Conservation (phyloP, 35 echinoderm and acorn worm genomes). For the Apostichopus japonicus region DNA sequence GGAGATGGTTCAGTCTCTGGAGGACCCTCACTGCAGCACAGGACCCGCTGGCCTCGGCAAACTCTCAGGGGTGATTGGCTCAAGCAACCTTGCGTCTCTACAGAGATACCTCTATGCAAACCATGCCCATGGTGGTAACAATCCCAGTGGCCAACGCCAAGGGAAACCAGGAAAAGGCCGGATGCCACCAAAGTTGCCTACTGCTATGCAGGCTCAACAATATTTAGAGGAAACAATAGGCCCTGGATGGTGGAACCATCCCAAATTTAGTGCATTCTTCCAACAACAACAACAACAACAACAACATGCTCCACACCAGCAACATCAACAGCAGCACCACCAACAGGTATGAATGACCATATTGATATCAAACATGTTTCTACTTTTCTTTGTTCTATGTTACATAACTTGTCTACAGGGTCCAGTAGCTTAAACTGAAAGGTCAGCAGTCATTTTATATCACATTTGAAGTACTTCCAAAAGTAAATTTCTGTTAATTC, state of each 20-base stretch:
- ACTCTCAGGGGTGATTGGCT: slow-evolving; percentile 75
- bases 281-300: slow-evolving; percentile 36
- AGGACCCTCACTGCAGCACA: slow-evolving; percentile 73
- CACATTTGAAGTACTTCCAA: too few species aligned
- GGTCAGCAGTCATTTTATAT: too few species aligned
- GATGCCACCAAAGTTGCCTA: slow-evolving; percentile 57
- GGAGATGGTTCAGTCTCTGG: slow-evolving; percentile 93
- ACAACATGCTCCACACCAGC: background rate
- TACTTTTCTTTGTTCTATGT: too few species aligned
- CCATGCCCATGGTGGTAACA: slow-evolving; percentile 64
- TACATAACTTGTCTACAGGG: too few species aligned
- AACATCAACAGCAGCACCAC: background rate
- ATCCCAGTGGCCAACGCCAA: slow-evolving; percentile 49
- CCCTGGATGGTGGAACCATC: slow-evolving; percentile 75
- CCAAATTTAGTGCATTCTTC: slow-evolving; percentile 74
- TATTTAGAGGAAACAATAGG: slow-evolving; percentile 89
- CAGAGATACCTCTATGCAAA: slow-evolving; percentile 91
- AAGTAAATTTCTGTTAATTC: too few species aligned
- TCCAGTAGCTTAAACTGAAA: too few species aligned
- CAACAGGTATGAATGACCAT: background rate
- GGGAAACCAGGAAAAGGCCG: slow-evolving; percentile 64
- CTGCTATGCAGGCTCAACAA: slow-evolving; percentile 85
- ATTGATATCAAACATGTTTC: too few species aligned
- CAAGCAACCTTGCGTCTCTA: slow-evolving; percentile 82
- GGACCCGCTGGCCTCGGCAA: slow-evolving; percentile 64